These are phyloP conservation scores for Anarsia innoxiella DNA, from an alignment of 2,888 invertebrate genomes.

Conservation along the genomic window DNA sequence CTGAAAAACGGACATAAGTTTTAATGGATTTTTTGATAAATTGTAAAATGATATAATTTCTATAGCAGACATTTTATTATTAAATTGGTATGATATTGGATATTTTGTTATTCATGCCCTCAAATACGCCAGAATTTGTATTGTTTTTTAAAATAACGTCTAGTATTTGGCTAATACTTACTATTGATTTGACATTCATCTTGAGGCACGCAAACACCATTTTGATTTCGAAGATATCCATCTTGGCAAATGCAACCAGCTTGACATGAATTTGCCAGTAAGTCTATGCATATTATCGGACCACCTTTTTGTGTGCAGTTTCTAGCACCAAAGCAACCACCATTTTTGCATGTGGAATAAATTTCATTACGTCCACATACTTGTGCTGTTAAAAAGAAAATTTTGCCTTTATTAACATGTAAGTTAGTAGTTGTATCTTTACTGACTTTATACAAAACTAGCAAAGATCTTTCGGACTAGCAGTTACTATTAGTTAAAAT, in stretches of 20 bases:
- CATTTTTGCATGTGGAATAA: not conserved
- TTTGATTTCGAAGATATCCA: slow-evolving; percentile 6
- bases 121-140: not conserved
- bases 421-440: not conserved
- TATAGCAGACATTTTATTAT: too few species aligned
- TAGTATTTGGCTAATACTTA: not conserved
- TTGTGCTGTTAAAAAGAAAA: not conserved
- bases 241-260: slow-evolving; percentile 5
- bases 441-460: too few species aligned
- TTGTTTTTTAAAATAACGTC: not conserved
- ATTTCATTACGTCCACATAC: not conserved
- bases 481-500: too few species aligned
- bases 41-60: too few species aligned
- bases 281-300: not conserved
- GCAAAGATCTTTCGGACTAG: too few species aligned
- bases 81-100: not conserved
- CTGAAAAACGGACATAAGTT: not conserved
- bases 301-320: slow-evolving; percentile 4
- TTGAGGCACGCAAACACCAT: slow-evolving; percentile 7
- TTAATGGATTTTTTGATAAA: too few species aligned
- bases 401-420: not conserved
- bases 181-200: slow-evolving; percentile 5
- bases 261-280: not conserved
- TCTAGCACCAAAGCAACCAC: not conserved
- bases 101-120: too few species aligned